Evolutionary conservation across 2,797 vertebrate genomes (phyloP).

Genomic region (Ispidina lecontei): DNA sequence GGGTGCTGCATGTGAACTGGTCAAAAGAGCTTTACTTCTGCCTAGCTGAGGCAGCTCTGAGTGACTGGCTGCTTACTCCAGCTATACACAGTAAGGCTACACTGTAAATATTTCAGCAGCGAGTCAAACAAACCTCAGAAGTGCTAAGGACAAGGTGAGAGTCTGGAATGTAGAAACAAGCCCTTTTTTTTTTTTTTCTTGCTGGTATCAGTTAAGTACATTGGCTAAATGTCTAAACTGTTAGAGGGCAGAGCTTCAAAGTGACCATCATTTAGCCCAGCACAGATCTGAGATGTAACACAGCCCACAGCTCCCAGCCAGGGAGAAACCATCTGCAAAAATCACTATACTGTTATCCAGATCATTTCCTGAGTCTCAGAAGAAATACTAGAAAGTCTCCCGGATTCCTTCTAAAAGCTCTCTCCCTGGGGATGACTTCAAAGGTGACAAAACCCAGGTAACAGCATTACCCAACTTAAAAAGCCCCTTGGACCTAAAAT

Average conservation of each 20-base stretch:
- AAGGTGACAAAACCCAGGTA: neutral
- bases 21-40: constrained; percentile 15
- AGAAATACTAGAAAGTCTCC: neutral
- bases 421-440: neutral
- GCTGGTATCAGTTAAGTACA: neutral
- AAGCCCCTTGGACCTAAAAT: neutral
- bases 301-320: neutral
- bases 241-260: neutral
- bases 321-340: neutral
- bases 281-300: neutral
- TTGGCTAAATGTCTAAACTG: neutral
- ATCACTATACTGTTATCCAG: neutral
- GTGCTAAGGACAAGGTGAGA: constrained; percentile 47
- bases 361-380: neutral
- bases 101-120: constrained; percentile 31
- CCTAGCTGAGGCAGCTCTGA: neutral
- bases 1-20: constrained; percentile 5
- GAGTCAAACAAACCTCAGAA: constrained; percentile 59
- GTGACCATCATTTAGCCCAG: accelerated
- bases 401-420: neutral
- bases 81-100: constrained; percentile 53
- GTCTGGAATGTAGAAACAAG: constrained; percentile 37
- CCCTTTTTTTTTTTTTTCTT: neutral
- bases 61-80: constrained; percentile 34
- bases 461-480: neutral